phyloP scores from a whole-genome alignment of 2,888 invertebrate genomes.

The Drosophila pseudotalamancana region DNA sequence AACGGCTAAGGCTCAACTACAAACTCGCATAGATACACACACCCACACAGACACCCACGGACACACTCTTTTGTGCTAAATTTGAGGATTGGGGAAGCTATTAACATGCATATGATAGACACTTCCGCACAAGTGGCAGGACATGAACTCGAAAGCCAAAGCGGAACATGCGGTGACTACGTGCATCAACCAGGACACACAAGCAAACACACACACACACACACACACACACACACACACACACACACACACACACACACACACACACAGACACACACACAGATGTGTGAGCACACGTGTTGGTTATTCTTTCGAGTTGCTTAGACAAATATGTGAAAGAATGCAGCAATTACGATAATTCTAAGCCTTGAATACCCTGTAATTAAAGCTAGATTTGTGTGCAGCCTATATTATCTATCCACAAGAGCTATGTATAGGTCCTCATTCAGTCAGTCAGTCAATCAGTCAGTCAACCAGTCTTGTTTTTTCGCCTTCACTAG shows the following conservation, averaged over 20 bases:
- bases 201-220: conserved; percentile 17
- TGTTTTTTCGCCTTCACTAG: too few species aligned
- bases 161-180: conserved; percentile 66
- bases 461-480: background rate
- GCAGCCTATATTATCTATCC: too few species aligned
- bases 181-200: conserved; percentile 51
- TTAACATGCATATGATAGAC: conserved; percentile 79
- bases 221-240: background rate
- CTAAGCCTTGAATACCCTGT: conserved; percentile 23
- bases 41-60: background rate
- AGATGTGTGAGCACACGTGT: conserved; percentile 27
- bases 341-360: conserved; percentile 5
- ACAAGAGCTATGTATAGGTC: too few species aligned
- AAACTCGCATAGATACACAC: conserved; percentile 3
- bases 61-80: conserved; percentile 9
- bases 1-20: conserved; percentile 14
- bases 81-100: conserved; percentile 45
- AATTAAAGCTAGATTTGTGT: too few species aligned
- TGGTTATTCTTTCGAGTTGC: conserved; percentile 32
- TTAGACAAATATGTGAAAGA: conserved; percentile 24
- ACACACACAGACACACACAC: background rate
- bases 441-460: too few species aligned
- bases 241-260: conserved; percentile 6
- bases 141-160: conserved; percentile 52
- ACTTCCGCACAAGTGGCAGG: conserved; percentile 71